A percentile compares a stretch with the other conserved stretches of the same genome.
Evolutionary conservation across 2,113 vertebrate species (phyloP).

Genomic region (Sterna hirundo): DNA sequence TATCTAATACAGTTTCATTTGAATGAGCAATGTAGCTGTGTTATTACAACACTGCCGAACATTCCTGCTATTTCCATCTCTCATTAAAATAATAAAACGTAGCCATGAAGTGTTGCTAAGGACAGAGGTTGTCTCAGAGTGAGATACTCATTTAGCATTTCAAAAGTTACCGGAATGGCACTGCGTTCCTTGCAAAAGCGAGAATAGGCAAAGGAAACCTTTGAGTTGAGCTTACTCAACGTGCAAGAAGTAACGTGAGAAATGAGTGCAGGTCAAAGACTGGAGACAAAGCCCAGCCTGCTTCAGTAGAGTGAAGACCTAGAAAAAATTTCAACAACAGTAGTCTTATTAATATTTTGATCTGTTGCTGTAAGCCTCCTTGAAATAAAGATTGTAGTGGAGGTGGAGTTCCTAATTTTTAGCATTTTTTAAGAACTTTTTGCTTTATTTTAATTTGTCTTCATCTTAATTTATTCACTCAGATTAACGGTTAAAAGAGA

Average conservation of each 20-base stretch:
- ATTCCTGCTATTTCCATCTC: not conserved
- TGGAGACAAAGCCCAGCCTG: not conserved
- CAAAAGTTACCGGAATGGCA: not conserved
- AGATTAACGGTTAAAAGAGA: not conserved
- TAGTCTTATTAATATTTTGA: not conserved
- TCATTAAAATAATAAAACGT: slow-evolving; percentile 29
- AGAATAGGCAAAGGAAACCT: not conserved
- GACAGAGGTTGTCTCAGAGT: not conserved
- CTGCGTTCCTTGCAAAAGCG: not conserved
- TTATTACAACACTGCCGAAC: not conserved
- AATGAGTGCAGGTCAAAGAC: not conserved
- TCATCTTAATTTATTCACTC: not conserved
- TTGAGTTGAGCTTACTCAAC: not conserved
- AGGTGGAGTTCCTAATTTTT: not conserved
- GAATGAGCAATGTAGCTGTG: not conserved
- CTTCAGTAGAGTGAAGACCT: not conserved
- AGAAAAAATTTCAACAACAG: not conserved
- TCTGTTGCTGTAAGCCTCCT: not conserved
- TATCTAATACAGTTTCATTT: slow-evolving; percentile 25
- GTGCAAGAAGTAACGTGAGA: not conserved
- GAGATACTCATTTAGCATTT: not conserved
- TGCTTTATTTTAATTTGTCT: not conserved
- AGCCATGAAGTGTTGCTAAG: slow-evolving; percentile 2
- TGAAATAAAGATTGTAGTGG: not conserved
- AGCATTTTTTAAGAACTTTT: not conserved